phyloP scores from a whole-genome alignment of 1,140 invertebrate species.

The Asbolus verrucosus region DNA sequence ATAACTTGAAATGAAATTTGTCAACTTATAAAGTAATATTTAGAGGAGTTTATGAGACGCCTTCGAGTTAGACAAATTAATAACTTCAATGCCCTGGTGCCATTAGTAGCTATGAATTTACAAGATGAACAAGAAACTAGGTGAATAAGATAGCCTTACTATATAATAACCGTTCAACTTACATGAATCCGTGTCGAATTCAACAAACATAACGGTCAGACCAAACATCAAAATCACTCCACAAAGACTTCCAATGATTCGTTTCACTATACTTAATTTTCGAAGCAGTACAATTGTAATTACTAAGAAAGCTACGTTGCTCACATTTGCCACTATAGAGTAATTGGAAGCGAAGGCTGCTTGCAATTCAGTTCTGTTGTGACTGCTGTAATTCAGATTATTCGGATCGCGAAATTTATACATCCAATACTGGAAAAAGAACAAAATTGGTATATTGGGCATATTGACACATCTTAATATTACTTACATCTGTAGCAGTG shows the following conservation, averaged over 20 bases:
- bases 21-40: too few species aligned
- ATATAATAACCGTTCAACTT: constrained; percentile 47
- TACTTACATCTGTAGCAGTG: constrained; percentile 51
- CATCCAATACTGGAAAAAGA: constrained; percentile 53
- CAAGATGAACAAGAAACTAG: not conserved
- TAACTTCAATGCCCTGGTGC: too few species aligned
- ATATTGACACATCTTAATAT: too few species aligned
- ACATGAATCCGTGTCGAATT: constrained; percentile 50
- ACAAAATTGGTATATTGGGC: too few species aligned
- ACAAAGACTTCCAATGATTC: constrained; percentile 43
- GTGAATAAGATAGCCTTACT: too few species aligned
- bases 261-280: constrained; percentile 44
- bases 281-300: constrained; percentile 43
- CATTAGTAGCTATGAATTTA: too few species aligned
- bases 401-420: constrained; percentile 47
- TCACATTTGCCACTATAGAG: constrained; percentile 39
- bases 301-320: constrained; percentile 46
- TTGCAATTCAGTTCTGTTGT: constrained; percentile 47
- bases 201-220: constrained; percentile 49
- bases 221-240: constrained; percentile 47
- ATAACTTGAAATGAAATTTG: too few species aligned
- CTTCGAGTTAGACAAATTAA: too few species aligned
- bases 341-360: constrained; percentile 48
- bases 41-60: too few species aligned
- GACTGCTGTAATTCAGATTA: not conserved